Base-by-base conservation (phyloP, 2,113 vertebrate genomes). In the Erinaceus europaeus region DNA sequence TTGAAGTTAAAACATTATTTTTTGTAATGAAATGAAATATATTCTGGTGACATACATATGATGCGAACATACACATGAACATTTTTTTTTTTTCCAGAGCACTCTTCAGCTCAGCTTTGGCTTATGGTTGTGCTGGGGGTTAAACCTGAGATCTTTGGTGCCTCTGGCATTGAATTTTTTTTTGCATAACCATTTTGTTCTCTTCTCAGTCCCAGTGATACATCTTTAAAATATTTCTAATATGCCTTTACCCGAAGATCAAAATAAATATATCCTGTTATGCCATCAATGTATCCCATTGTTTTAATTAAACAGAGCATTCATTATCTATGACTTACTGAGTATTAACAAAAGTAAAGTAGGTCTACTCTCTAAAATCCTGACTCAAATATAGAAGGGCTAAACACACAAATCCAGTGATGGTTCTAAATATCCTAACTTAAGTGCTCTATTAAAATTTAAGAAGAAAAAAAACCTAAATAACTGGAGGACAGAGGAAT, bases 301-400 rank as follows among this genome's bases (percentile, higher is more conserved):
- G 50, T 90, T 69, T 86, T 48, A 91, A 64, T 62, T 48, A 65
- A 88, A 78, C n/a, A 84, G 69, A 87, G 52, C 72, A 82, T 64
- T 59, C 53, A n/a, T 11, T 34, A 85, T 17, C 52, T 83, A 73
- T 34, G 32, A 86, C 27, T 90, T 62, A 90, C 32, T 42, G 52
- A 81, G 44, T 80, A 64, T 78, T 91, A 87, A 73, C 59, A 89
- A 76, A 87, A 90, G 52, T n/a, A 82, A 78, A 86, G 69, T 38
- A 68, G 23, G 48, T 34, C 64, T 74, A 20, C 50, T 83, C 18
- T 53, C 34, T 62, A 55, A 85, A 84, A 32, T 5, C 4, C 20
- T 69, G 40, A 89, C 52, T 89, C 40, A 62, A 91, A 25, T 46
- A 67, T 32, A 71, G 13, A 69, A 44, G 40, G 14, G 18, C 1